A percentile compares a stretch with the other conserved stretches of the same genome.
These are phyloP conservation scores for Catocala fraxini DNA, from an alignment of 2,888 invertebrate species.

Conservation along the genomic window DNA sequence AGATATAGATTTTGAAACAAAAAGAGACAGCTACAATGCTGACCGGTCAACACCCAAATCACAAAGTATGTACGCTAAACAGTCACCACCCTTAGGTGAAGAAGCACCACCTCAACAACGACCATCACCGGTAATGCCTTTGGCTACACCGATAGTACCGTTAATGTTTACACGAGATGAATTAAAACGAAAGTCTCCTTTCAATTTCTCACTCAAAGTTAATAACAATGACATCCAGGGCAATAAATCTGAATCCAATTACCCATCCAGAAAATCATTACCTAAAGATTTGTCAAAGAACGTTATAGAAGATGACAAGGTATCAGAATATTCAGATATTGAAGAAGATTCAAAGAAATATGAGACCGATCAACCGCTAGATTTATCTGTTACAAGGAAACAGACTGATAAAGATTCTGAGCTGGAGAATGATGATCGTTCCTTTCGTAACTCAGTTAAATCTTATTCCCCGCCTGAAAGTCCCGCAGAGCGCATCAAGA, in stretches of 20 bases:
- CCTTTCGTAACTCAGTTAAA: slow-evolving; percentile 77
- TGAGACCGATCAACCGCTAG: slow-evolving; percentile 90
- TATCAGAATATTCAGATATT: slow-evolving; percentile 71
- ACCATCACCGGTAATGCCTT: slow-evolving; percentile 90
- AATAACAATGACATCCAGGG: slow-evolving; percentile 69
- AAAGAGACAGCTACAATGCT: slow-evolving; percentile 65
- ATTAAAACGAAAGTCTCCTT: slow-evolving; percentile 74
- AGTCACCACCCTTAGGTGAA: slow-evolving; percentile 90
- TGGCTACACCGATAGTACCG: slow-evolving; percentile 71
- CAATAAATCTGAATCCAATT: slow-evolving; percentile 60
- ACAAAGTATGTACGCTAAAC: slow-evolving; percentile 81
- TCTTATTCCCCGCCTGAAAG: slow-evolving; percentile 83
- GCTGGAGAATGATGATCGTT: slow-evolving; percentile 75
- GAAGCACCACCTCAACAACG: slow-evolving; percentile 89
- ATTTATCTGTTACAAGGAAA: slow-evolving; percentile 90
- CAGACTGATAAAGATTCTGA: slow-evolving; percentile 79
- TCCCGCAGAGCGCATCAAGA: slow-evolving; percentile 74
- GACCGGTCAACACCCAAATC: slow-evolving; percentile 88
- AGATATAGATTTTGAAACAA: slow-evolving; percentile 70
- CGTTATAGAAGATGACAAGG: slow-evolving; percentile 66
- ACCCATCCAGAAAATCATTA: slow-evolving; percentile 43
- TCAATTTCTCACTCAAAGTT: slow-evolving; percentile 70
- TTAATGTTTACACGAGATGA: slow-evolving; percentile 74
- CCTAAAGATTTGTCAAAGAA: slow-evolving; percentile 78
- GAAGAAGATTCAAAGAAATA: slow-evolving; percentile 78